phyloP scores from a whole-genome alignment of 1,140 invertebrate species.

The Cotesia chilonis region DNA sequence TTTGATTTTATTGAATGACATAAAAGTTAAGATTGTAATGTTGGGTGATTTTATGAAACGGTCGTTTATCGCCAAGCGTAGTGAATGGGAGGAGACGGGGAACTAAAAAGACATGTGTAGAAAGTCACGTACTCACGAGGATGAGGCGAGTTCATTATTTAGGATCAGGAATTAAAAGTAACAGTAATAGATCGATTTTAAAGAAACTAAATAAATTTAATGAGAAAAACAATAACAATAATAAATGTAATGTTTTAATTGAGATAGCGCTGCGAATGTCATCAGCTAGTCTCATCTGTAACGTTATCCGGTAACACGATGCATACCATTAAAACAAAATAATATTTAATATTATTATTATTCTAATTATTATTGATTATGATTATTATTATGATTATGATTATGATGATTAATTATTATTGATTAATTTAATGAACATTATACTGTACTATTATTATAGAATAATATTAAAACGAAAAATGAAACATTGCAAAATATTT shows the following conservation, averaged over 20 bases:
- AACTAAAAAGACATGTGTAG: slow-evolving; percentile 10
- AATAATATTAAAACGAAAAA: slow-evolving; percentile 38
- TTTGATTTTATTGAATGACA: too few species aligned
- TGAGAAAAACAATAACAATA: slow-evolving; percentile 6
- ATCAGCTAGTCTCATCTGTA: slow-evolving; percentile 63
- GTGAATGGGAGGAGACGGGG: slow-evolving; percentile 27
- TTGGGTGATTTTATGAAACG: too few species aligned
- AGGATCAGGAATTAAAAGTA: slow-evolving; percentile 50
- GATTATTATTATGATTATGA: slow-evolving; percentile 54
- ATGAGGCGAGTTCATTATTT: slow-evolving; percentile 4
- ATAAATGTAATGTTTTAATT: slow-evolving; percentile 19
- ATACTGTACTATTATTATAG: neutral
- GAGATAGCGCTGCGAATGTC: slow-evolving; percentile 58
- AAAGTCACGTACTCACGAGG: slow-evolving; percentile 32
- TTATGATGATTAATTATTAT: neutral
- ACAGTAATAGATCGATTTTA: slow-evolving; percentile 33
- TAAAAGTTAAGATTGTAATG: too few species aligned
- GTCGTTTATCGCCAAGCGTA: too few species aligned
- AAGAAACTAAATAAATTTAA: slow-evolving; percentile 38
- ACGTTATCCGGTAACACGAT: slow-evolving; percentile 62
- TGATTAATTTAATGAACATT: neutral
- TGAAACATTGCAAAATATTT: slow-evolving; percentile 47
- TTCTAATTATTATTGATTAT: slow-evolving; percentile 63
- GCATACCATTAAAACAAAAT: slow-evolving; percentile 56
- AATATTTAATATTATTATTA: slow-evolving; percentile 64